Evolutionary conservation across 2,888 invertebrate species (phyloP).

Genomic region (Lymantria dispar): DNA sequence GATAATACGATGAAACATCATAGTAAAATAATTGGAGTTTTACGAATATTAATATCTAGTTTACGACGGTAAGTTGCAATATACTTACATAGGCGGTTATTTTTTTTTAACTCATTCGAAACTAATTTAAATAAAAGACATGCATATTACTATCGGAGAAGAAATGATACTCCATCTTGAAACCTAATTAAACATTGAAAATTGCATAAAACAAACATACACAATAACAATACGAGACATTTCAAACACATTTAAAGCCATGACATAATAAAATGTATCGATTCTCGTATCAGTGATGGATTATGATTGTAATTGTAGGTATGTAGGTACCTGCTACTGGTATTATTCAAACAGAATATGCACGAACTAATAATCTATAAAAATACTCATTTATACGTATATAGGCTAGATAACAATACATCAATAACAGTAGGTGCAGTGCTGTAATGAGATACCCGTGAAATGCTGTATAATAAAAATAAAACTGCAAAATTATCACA

Average conservation of each 20-base stretch:
- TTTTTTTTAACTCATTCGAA: too few species aligned
- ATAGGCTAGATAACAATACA: background rate
- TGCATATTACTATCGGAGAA: too few species aligned
- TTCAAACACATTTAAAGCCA: conserved; percentile 32
- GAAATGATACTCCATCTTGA: too few species aligned
- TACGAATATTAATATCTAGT: too few species aligned
- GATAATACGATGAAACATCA: too few species aligned
- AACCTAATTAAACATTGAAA: background rate
- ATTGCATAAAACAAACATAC: conserved; percentile 15
- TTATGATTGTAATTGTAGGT: background rate
- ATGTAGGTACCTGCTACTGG: background rate
- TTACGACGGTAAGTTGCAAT: too few species aligned
- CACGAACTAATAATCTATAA: background rate
- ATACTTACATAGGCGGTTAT: too few species aligned
- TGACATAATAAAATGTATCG: conserved; percentile 6
- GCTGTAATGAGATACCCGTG: conserved; percentile 28
- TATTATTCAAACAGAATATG: background rate
- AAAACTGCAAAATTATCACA: conserved; percentile 39
- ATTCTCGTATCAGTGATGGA: conserved; percentile 15
- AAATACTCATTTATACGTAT: background rate
- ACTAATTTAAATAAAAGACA: too few species aligned
- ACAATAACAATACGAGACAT: conserved; percentile 20
- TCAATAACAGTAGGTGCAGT: conserved; percentile 19
- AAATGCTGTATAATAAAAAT: conserved; percentile 24
- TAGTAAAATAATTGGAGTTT: too few species aligned